phyloP scores from a whole-genome alignment of 1,140 invertebrate genomes.

The Zophobas atratus region DNA sequence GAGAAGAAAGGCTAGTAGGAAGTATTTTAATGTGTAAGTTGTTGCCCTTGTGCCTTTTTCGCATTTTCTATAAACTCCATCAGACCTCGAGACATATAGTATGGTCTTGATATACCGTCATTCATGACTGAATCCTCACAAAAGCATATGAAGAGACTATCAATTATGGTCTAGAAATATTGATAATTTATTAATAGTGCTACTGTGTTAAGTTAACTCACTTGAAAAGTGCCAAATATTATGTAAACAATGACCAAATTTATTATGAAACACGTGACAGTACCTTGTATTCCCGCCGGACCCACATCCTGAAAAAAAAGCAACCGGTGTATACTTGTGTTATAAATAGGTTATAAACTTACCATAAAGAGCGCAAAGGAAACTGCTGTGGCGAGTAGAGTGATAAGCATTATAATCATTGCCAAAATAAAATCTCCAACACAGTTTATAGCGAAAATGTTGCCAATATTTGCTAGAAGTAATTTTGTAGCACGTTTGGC shows the following conservation, averaged over 20 bases:
- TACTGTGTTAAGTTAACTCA: neutral
- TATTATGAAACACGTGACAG: conserved; percentile 4
- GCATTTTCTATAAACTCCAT: conserved; percentile 82
- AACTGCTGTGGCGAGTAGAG: conserved; percentile 73
- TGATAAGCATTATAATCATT: conserved; percentile 72
- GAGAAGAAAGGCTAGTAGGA: no score
- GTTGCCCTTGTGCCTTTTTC: conserved; percentile 69
- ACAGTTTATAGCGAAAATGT: conserved; percentile 83
- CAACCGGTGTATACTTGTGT: no score
- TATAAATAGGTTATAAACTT: neutral
- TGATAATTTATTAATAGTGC: neutral
- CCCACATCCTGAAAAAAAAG: neutral
- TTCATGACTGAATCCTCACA: conserved; percentile 85
- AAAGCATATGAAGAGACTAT: conserved; percentile 88
- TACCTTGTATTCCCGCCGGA: no score
- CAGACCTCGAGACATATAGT: conserved; percentile 82
- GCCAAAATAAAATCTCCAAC: conserved; percentile 83
- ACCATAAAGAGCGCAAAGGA: conserved; percentile 8
- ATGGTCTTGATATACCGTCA: conserved; percentile 81
- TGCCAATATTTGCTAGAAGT: conserved; percentile 76
- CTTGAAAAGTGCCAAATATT: conserved; percentile 4
- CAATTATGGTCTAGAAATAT: conserved; percentile 82
- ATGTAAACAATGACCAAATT: conserved; percentile 2
- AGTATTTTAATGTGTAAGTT: no score
- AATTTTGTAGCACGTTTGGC: conserved; percentile 76